Evolutionary conservation across 2,888 invertebrate genomes (phyloP).

Genomic region (Drosophila anceps): DNA sequence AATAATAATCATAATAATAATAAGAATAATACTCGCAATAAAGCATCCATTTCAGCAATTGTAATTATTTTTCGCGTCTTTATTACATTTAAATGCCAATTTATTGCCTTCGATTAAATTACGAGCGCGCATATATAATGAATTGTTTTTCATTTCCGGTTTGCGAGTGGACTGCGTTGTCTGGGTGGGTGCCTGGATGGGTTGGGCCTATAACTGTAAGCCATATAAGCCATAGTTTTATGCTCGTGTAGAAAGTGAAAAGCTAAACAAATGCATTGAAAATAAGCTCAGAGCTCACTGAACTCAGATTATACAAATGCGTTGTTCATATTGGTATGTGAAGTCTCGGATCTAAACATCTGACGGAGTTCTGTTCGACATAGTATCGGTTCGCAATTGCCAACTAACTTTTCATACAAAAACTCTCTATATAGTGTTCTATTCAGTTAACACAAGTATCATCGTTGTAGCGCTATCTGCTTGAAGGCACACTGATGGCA

Average conservation of each 20-base stretch:
- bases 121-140: conserved; percentile 59
- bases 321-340: background rate
- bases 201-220: conserved; percentile 2
- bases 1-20: conserved; percentile 39
- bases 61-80: conserved; percentile 78
- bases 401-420: background rate
- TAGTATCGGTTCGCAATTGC: too few relatives aligned
- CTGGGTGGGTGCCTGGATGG: background rate
- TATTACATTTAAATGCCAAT: conserved; percentile 82
- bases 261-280: background rate
- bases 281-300: background rate
- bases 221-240: conserved; percentile 38
- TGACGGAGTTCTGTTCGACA: background rate
- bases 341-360: background rate
- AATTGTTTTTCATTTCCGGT: conserved; percentile 46
- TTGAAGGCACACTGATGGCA: background rate
- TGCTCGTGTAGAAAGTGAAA: conserved; percentile 11
- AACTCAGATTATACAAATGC: background rate
- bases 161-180: background rate
- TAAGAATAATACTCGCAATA: conserved; percentile 51
- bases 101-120: conserved; percentile 80
- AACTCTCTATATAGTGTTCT: background rate
- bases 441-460: background rate
- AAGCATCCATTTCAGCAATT: conserved; percentile 57
- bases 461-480: background rate